phyloP scores from a whole-genome alignment of 1,140 invertebrate genomes.

The Drosophila nikananu region DNA sequence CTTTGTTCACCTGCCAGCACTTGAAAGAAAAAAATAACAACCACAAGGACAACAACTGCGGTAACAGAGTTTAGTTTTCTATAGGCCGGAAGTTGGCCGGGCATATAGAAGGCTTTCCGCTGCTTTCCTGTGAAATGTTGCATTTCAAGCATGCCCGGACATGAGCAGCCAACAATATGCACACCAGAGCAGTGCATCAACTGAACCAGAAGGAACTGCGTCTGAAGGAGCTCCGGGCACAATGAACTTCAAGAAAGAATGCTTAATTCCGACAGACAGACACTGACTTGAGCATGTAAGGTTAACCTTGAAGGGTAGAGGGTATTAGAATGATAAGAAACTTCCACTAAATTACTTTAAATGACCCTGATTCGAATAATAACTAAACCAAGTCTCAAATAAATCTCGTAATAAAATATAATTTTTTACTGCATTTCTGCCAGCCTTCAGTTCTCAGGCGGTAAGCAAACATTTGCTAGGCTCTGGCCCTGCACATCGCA shows the following conservation, averaged over 20 bases:
- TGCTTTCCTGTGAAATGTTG: constrained; percentile 79
- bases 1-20: constrained; percentile 65
- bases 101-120: constrained; percentile 79
- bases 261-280: constrained; percentile 6
- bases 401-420: neutral
- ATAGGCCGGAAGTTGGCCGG: constrained; percentile 72
- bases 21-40: constrained; percentile 32
- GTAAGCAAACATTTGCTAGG: constrained; percentile 13
- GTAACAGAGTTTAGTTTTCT: constrained; percentile 64
- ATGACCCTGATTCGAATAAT: neutral
- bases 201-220: constrained; percentile 22
- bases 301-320: constrained; percentile 12
- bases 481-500: constrained; percentile 5
- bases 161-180: constrained; percentile 64
- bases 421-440: neutral
- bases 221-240: constrained; percentile 42
- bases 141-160: constrained; percentile 70
- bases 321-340: neutral
- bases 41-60: constrained; percentile 21
- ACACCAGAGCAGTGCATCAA: constrained; percentile 29
- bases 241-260: constrained; percentile 42
- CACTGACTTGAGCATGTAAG: neutral
- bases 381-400: neutral
- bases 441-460: neutral
- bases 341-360: neutral